Evolutionary conservation across 2,797 vertebrate genomes (phyloP).

Genomic region (Epinephelus coioides): DNA sequence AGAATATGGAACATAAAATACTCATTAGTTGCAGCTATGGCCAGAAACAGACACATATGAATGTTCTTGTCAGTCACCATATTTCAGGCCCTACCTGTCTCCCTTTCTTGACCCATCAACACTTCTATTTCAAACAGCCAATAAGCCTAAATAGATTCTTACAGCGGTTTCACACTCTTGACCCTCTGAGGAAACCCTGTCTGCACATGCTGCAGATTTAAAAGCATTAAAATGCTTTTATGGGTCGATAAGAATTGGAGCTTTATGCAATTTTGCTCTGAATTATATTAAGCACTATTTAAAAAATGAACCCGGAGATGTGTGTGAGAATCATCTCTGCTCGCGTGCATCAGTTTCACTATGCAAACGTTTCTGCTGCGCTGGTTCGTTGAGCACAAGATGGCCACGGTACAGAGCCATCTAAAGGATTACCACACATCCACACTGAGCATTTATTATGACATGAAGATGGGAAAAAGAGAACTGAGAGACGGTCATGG

Average conservation of each 20-base stretch:
- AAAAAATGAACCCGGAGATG: slow-evolving; percentile 55
- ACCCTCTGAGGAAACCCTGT: slow-evolving; percentile 32
- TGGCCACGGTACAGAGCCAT: slow-evolving; percentile 53
- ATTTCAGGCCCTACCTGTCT: background rate
- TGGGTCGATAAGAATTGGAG: slow-evolving; percentile 62
- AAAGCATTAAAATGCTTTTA: slow-evolving; percentile 75
- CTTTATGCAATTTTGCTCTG: slow-evolving; percentile 61
- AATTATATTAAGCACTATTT: slow-evolving; percentile 53
- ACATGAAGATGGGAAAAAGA: slow-evolving; percentile 9
- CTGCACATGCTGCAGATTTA: slow-evolving; percentile 55
- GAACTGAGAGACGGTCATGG: background rate
- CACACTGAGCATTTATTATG: slow-evolving; percentile 35
- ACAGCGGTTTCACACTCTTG: slow-evolving; percentile 13
- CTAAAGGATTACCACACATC: slow-evolving; percentile 45
- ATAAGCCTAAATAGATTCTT: slow-evolving; percentile 49
- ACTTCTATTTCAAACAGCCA: slow-evolving; percentile 37
- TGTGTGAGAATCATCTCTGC: slow-evolving; percentile 38
- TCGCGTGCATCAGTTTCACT: slow-evolving; percentile 40
- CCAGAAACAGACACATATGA: background rate
- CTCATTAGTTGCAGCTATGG: background rate
- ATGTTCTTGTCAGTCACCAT: background rate
- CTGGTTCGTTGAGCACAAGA: slow-evolving; percentile 58
- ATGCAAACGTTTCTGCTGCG: slow-evolving; percentile 47
- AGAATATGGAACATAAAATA: background rate
- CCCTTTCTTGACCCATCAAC: background rate